These are phyloP conservation scores for Notarius quadriscutis DNA, from an alignment of 2,113 vertebrate species.

Conservation along the genomic window DNA sequence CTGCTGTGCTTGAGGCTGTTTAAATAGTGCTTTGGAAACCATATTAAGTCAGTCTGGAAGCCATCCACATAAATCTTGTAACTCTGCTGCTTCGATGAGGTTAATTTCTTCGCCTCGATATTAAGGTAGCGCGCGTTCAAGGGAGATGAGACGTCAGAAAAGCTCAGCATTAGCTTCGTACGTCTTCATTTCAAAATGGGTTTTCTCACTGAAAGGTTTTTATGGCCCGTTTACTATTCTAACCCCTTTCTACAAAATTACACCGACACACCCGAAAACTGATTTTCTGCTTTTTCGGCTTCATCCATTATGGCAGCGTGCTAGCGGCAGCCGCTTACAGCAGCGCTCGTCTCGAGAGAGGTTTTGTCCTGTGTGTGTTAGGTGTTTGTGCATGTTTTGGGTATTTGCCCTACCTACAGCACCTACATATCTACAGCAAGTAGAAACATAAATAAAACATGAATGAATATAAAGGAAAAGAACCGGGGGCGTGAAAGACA, in stretches of 20 bases:
- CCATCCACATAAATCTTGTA: neutral
- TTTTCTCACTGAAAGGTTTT: neutral
- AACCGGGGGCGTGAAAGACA: neutral
- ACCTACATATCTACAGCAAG: neutral
- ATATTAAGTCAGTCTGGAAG: neutral
- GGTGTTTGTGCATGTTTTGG: neutral
- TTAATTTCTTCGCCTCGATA: neutral
- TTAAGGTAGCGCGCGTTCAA: neutral
- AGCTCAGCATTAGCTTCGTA: neutral
- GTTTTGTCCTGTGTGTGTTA: neutral
- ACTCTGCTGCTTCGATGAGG: neutral
- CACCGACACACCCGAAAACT: neutral
- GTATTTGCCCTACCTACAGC: neutral
- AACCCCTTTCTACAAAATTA: neutral
- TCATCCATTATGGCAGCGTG: neutral
- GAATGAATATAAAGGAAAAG: neutral
- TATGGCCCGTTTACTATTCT: neutral
- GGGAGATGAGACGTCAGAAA: neutral
- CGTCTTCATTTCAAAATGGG: neutral
- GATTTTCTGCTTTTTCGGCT: neutral
- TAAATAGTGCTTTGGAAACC: neutral
- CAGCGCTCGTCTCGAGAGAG: neutral
- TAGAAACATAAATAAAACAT: neutral
- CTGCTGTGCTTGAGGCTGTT: neutral
- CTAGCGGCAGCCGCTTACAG: too few species aligned